These are phyloP conservation scores for Aphelocoma coerulescens DNA, from an alignment of 2,113 vertebrate genomes.

Conservation along the genomic window DNA sequence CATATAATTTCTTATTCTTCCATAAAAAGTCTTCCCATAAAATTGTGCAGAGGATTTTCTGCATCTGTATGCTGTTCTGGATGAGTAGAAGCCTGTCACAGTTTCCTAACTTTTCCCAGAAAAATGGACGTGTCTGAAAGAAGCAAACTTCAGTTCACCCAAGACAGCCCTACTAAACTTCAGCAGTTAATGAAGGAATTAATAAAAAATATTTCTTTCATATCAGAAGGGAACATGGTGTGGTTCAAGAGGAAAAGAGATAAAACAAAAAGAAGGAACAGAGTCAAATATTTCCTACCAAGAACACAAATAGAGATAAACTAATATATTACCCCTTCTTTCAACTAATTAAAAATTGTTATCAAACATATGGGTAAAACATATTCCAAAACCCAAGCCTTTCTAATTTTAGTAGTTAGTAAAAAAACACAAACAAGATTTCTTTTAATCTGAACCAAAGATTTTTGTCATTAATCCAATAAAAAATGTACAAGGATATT, in stretches of 20 bases:
- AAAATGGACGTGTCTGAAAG: background rate
- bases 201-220: background rate
- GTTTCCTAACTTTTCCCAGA: background rate
- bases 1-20: background rate
- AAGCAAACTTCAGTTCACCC: background rate
- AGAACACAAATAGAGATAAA: background rate
- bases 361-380: background rate
- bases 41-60: background rate
- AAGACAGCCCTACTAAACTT: background rate
- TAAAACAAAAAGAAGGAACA: background rate
- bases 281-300: background rate
- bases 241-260: background rate
- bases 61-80: background rate
- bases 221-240: background rate
- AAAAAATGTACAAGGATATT: background rate
- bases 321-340: background rate
- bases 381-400: background rate
- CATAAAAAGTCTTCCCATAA: background rate
- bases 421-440: background rate
- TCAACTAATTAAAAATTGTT: background rate
- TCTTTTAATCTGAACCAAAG: background rate
- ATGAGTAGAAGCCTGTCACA: background rate
- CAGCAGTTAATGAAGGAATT: background rate
- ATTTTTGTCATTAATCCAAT: background rate
- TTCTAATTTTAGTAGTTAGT: background rate